These are phyloP conservation scores for Melolontha melolontha DNA, from an alignment of 2,888 invertebrate genomes.

Conservation along the genomic window DNA sequence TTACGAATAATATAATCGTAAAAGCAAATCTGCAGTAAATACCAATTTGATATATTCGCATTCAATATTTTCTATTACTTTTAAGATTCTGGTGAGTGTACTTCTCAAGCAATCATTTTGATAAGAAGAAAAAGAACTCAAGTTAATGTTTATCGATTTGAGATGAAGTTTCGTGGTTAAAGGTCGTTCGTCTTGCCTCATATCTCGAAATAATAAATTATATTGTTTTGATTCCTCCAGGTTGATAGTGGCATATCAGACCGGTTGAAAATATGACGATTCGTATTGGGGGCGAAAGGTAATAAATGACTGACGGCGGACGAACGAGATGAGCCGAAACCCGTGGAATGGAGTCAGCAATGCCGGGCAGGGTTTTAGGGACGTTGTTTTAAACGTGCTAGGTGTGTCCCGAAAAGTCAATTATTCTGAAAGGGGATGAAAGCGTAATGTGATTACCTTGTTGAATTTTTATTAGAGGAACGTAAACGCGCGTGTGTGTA, in stretches of 20 bases:
- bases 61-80: too few species aligned
- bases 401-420: conserved; percentile 37
- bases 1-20: too few species aligned
- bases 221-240: conserved; percentile 10
- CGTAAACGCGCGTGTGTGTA: conserved; percentile 25
- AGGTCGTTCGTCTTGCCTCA: conserved; percentile 22
- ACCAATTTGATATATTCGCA: too few species aligned
- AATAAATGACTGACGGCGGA: conserved; percentile 28
- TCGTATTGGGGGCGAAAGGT: conserved; percentile 6
- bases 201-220: conserved; percentile 23
- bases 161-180: conserved; percentile 17
- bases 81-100: too few species aligned
- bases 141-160: conserved; percentile 11
- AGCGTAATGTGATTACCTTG: conserved; percentile 39
- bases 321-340: conserved; percentile 13
- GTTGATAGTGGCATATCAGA: conserved; percentile 7
- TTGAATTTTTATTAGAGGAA: conserved; percentile 40
- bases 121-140: neutral
- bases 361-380: neutral
- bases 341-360: conserved; percentile 2
- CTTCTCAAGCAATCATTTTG: too few species aligned
- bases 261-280: conserved; percentile 8
- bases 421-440: conserved; percentile 37
- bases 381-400: conserved; percentile 30
- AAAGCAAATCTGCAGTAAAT: too few species aligned